Evolutionary conservation across 1,140 invertebrate genomes (phyloP), one percentile per base, ranked within the genome.

Genomic region (Hirudo medicinalis): DNA sequence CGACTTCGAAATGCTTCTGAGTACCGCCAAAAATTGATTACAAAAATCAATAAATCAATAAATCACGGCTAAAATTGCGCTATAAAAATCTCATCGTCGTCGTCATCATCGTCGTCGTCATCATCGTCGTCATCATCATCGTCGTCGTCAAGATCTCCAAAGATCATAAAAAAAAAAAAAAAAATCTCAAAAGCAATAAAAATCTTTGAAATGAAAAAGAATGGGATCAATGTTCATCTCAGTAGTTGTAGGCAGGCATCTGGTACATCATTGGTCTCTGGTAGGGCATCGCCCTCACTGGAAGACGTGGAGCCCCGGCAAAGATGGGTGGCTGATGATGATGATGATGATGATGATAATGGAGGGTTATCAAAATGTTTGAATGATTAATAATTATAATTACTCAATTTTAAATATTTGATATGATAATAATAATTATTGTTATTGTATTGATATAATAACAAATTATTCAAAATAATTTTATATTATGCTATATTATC

Each of bases 71-170:
- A n/a, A n/a, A 60, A 22, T 15, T 8, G 20, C 55, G 15, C 4
- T 5, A 5, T 4, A n/a, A 60, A 22, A n/a, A 60, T 60, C 55
- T 60, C 4, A 60, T 60, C 55, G 15, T 60, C 55, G 15, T 6
- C 55, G 20, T 60, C 55, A 60, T 60, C 4, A 15, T 6, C 55
- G 4, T 60, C 15, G 27, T 60, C 27, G 27, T 60, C 55, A 27
- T 60, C 55, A 60, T 60, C 55, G 15, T 60, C 55, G 15, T 60
- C 55, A 60, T 60, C 55, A 15, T 15, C 55, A 60, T 60, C 15
- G 15, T 60, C 55, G 55, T 60, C 55, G 55, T 60, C 55, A 8
- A n/a, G n/a, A n/a, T n/a, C n/a, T n/a, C n/a, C n/a, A n/a, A n/a
- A n/a, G n/a, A n/a, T n/a, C n/a, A n/a, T n/a, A n/a, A n/a, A n/a